Conservation (phyloP, 2,888 invertebrate species). For the Lordiphosa andalusiaca region DNA sequence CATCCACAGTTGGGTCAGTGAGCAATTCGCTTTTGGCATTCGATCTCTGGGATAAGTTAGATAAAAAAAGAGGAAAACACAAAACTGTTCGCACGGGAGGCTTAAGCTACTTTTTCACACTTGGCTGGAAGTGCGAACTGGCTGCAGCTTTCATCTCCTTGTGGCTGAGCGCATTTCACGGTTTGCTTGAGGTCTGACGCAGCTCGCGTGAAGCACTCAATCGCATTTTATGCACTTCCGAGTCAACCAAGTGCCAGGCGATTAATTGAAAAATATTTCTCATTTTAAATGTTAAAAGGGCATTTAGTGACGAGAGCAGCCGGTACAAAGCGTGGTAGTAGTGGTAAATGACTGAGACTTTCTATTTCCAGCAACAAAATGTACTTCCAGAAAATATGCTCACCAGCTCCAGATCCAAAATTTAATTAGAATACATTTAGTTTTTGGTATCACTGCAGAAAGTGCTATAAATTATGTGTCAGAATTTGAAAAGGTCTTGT, state of each 20-base stretch:
- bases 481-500: no score
- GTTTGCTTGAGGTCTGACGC: slow-evolving; percentile 18
- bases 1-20: slow-evolving; percentile 53
- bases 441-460: no score
- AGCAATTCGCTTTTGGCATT: slow-evolving; percentile 42
- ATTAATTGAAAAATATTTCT: slow-evolving; percentile 54
- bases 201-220: slow-evolving; percentile 31
- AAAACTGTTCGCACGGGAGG: neutral
- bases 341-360: no score
- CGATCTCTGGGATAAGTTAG: neutral
- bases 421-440: no score
- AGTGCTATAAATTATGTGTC: no score
- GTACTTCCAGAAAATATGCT: no score
- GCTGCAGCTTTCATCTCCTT: slow-evolving; percentile 10
- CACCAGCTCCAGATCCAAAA: no score
- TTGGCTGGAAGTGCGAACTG: slow-evolving; percentile 26
- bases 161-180: slow-evolving; percentile 29
- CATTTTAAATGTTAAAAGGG: slow-evolving; percentile 14
- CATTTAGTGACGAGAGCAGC: neutral
- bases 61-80: no score
- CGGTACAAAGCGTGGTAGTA: neutral
- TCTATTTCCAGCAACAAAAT: no score
- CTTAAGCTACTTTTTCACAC: slow-evolving; percentile 30
- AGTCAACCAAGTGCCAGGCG: slow-evolving; percentile 63
- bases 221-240: slow-evolving; percentile 46